These are phyloP conservation scores for Dendrolimus houi DNA, from an alignment of 2,888 invertebrate genomes.

Conservation along the genomic window DNA sequence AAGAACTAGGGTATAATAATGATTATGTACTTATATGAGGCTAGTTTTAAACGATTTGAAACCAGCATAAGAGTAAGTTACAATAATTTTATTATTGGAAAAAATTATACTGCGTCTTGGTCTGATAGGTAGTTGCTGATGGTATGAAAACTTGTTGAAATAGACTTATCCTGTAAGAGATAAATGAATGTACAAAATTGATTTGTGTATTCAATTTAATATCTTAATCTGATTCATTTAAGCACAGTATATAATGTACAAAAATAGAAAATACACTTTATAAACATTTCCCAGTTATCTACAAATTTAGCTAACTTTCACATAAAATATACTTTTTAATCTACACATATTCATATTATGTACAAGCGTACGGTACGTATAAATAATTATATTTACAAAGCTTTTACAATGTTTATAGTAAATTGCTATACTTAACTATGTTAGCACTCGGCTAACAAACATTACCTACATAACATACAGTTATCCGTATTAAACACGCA, in stretches of 20 bases:
- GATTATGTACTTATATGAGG: too few relatives aligned
- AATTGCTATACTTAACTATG: neutral
- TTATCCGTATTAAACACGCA: slow-evolving; percentile 27
- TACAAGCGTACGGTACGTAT: slow-evolving; percentile 45
- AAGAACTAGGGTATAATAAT: too few relatives aligned
- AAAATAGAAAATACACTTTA: slow-evolving; percentile 32
- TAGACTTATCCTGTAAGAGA: too few relatives aligned
- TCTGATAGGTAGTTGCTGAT: too few relatives aligned
- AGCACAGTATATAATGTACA: slow-evolving; percentile 28
- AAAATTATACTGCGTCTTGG: too few relatives aligned
- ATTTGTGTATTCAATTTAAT: slow-evolving; percentile 12
- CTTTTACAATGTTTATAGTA: slow-evolving; percentile 1
- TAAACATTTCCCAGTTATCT: slow-evolving; percentile 31
- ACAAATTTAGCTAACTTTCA: slow-evolving; percentile 31
- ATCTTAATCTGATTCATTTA: slow-evolving; percentile 31
- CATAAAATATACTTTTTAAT: slow-evolving; percentile 17
- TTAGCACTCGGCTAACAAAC: slow-evolving; percentile 19
- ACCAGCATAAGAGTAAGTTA: too few relatives aligned
- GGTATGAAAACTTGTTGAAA: too few relatives aligned
- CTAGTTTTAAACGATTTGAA: too few relatives aligned
- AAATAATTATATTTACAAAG: slow-evolving; percentile 63
- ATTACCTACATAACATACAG: slow-evolving; percentile 16
- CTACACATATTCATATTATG: slow-evolving; percentile 27
- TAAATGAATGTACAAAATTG: neutral
- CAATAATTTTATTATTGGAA: too few relatives aligned